These are phyloP conservation scores for Leucoraja ocellata DNA, from an alignment of 2,797 vertebrate genomes.

Conservation along the genomic window DNA sequence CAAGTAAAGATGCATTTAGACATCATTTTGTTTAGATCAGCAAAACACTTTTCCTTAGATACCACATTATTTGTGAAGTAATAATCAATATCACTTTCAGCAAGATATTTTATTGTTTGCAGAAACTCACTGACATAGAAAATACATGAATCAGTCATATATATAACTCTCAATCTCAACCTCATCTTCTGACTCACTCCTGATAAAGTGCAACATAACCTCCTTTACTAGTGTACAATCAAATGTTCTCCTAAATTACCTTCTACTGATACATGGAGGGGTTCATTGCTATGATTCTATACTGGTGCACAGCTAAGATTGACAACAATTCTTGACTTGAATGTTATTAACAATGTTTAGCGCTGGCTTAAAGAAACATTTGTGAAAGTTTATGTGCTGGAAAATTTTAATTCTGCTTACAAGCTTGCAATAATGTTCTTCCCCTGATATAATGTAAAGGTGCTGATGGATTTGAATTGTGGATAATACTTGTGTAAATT, in stretches of 20 bases:
- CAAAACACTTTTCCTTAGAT: neutral
- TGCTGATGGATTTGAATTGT: neutral
- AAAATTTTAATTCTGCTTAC: neutral
- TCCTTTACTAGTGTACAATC: neutral
- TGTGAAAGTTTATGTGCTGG: too few relatives aligned
- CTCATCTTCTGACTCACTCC: neutral
- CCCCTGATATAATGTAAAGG: neutral
- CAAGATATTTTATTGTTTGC: neutral
- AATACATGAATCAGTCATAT: neutral
- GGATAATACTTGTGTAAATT: neutral
- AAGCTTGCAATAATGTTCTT: neutral
- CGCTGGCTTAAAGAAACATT: neutral
- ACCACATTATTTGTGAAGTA: neutral
- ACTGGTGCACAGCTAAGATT: neutral
- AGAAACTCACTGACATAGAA: neutral
- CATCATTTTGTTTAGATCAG: neutral
- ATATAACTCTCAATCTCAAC: neutral
- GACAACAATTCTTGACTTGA: too few relatives aligned
- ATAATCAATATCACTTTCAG: neutral
- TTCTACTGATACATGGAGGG: neutral
- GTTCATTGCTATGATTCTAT: neutral
- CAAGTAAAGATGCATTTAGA: too few relatives aligned
- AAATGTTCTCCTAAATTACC: neutral
- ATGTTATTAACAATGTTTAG: neutral
- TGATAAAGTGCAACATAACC: neutral